These are phyloP conservation scores for Thaumetopoea pityocampa DNA, from an alignment of 1,140 invertebrate genomes.

Conservation along the genomic window DNA sequence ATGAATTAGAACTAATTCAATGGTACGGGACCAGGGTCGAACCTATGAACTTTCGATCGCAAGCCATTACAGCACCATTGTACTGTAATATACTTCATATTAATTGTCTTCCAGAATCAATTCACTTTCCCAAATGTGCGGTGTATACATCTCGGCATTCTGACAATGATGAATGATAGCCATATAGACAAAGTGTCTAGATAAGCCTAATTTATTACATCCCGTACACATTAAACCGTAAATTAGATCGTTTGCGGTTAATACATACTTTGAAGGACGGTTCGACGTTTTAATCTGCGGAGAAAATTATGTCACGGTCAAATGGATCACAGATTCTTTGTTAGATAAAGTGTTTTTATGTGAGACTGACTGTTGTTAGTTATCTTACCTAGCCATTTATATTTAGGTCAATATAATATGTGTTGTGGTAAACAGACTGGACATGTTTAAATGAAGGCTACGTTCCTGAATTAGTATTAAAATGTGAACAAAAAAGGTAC, in stretches of 20 bases:
- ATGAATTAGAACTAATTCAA: too few relatives aligned
- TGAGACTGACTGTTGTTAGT: too few relatives aligned
- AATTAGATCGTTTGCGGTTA: conserved; percentile 44
- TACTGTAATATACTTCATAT: conserved; percentile 24
- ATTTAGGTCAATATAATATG: too few relatives aligned
- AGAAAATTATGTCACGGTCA: conserved; percentile 19
- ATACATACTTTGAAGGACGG: conserved; percentile 29
- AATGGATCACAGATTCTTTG: not conserved
- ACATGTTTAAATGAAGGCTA: too few relatives aligned
- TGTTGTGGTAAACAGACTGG: too few relatives aligned
- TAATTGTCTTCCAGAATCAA: conserved; percentile 36
- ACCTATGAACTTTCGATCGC: too few relatives aligned
- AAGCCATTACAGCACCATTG: too few relatives aligned
- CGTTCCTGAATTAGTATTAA: too few relatives aligned
- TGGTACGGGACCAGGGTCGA: too few relatives aligned
- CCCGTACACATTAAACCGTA: conserved; percentile 35
- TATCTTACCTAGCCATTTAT: too few relatives aligned
- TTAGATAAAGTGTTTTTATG: not conserved
- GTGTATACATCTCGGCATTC: conserved; percentile 16
- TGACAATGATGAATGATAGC: conserved; percentile 60
- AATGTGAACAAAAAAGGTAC: too few relatives aligned
- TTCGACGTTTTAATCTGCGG: conserved; percentile 16
- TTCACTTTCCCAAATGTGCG: conserved; percentile 44
- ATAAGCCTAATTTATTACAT: conserved; percentile 62
- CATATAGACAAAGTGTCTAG: conserved; percentile 60